Base-by-base conservation (phyloP, 2,113 vertebrate genomes). In the Mus spicilegus region DNA sequence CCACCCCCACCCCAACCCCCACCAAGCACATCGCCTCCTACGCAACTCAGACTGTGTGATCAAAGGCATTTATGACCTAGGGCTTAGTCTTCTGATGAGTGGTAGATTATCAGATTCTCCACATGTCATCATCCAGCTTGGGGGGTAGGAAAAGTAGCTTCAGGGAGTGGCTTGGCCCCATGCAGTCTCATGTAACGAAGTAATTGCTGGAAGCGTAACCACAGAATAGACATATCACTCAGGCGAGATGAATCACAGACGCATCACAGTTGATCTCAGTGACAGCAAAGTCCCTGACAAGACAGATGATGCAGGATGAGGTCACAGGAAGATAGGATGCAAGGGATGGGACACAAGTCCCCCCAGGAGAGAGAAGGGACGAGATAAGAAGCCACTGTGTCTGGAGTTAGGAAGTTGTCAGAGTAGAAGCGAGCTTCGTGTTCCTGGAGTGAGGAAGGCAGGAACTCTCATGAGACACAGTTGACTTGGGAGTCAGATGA, bases 1-100 rank as follows among this genome's bases (percentile, higher is more conserved):
- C 10, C 6, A 1, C 20, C 51, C 7, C 17, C 17, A 20, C 58
- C 4, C 1, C 26, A 42, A 80, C 8, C 4, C 1, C 13, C 6
- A 1, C 33, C 58, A 76, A 9, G 17, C 49, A 36, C 12, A 19
- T 3, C 12, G 30, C 86, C 70, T 54, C 86, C 70, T 54, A 24
- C 17, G 22, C 13, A 54, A 24, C 24, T 46, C 7, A 3, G 36
- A 54, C 63, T 3, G 17, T 42, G 12, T 67, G 20, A 9, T 67
- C 33, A 39, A 78, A 33, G 58, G n/a, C 16, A 19, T 72, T 12
- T 13, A 10, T 46, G 58, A 20, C 67, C 46, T 30, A 13, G 28
- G 36, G 7, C 69, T 91, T 26, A 1, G 0, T 70, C 56, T 91
- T 46, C 56, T 24, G 30, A 11, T 39, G 65, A 63, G 39, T 36